Evolutionary conservation across 1,140 invertebrate species (phyloP), one percentile per base, ranked within the genome.

Genomic region (Papilio polyxenes): DNA sequence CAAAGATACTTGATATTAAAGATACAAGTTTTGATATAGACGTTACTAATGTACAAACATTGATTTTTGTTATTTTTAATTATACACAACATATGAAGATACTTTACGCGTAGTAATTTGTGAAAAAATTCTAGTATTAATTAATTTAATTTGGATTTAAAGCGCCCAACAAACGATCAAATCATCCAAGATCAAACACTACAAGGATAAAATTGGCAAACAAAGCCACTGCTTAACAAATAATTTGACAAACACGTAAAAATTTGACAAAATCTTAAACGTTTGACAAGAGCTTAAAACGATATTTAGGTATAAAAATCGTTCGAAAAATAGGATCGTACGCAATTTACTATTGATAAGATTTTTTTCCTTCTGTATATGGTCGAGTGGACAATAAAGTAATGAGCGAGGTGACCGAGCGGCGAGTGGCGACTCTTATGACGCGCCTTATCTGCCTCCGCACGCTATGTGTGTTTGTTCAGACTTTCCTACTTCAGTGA

Each of bases 351-450:
- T 72, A 37, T 72, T 74, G 15, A 44, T 31, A 87, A 84, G 87
- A 87, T 86, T 86, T 89, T 88, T 89, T 86, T 51, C 75, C 82
- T 83, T 85, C 7, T 6, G 40, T 44, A 44, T 44, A 85, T 84
- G 86, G 85, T 87, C 85, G 90, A 87, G 85, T 89, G 88, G 85
- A 88, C 90, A 93, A 91, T 92, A 89, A 92, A 89, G 89, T 93
- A 92, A 92, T 90, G 88, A 89, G 86, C 75, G 65, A 84, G 84
- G 84, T 88, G 87, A 89, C 87, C 83, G 86, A 84, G 81, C 82
- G 87, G 82, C 83, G 88, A 85, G 84, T 87, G 89, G 90, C 89
- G 87, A 89, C 86, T 88, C 88, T 87, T 89, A 89, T 92, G 91
- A 92, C 91, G 89, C 87, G 87, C 86, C 88, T 92, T 93, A 92